These are phyloP conservation scores for Ernsta delagoae DNA, from an alignment of 2,888 invertebrate species.

Conservation along the genomic window DNA sequence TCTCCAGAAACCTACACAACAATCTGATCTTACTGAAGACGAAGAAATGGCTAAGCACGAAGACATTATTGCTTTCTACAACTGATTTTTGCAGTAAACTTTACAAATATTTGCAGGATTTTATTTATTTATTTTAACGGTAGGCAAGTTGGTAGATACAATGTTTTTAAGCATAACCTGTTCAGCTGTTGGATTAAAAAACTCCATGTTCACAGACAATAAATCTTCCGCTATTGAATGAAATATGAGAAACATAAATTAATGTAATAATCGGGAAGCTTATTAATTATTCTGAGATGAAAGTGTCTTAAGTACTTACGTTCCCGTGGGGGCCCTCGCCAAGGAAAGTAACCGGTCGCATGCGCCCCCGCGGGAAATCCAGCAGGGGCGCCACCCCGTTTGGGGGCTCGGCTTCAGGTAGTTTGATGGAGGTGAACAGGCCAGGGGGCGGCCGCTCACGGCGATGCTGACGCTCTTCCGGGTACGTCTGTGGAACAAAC, in stretches of 20 bases:
- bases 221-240: neutral
- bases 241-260: conserved; percentile 5
- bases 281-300: conserved; percentile 7
- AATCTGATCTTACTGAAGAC: conserved; percentile 14
- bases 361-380: conserved; percentile 93
- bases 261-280: neutral
- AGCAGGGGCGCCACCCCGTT: conserved; percentile 88
- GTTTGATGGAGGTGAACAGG: conserved; percentile 89
- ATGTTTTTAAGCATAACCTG: neutral
- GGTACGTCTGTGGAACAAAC: conserved; percentile 64
- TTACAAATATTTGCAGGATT: neutral
- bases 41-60: conserved; percentile 33
- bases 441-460: conserved; percentile 89
- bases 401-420: conserved; percentile 88
- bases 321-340: conserved; percentile 95
- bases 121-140: neutral
- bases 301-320: conserved; percentile 81
- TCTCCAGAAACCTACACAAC: conserved; percentile 41
- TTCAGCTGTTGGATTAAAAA: neutral
- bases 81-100: conserved; percentile 12
- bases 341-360: conserved; percentile 92
- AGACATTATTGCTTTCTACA: conserved; percentile 26
- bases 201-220: neutral
- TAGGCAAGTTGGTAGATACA: neutral
- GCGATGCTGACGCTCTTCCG: conserved; percentile 72